Evolutionary conservation across 2,113 vertebrate species (phyloP).

Genomic region (Urocitellus parryii): DNA sequence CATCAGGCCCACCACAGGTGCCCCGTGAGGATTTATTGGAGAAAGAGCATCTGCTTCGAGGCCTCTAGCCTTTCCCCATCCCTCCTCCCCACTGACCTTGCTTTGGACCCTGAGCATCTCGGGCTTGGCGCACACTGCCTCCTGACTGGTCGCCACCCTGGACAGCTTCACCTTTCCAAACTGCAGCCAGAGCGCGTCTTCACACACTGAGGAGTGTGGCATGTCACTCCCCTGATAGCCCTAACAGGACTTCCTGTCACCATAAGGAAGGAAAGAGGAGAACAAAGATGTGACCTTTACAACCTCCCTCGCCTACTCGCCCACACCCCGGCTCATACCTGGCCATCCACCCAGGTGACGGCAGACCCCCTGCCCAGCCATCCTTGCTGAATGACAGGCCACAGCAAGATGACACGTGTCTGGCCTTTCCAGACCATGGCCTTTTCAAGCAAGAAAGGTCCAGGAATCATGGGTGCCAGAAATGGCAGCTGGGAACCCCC

Average conservation of each 20-base stretch:
- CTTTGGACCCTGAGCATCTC: background rate
- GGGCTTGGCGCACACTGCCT: background rate
- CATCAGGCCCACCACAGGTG: fast-evolving
- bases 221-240: fast-evolving
- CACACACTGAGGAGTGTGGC: background rate
- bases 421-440: background rate
- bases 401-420: background rate
- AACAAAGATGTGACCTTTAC: background rate
- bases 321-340: background rate
- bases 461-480: background rate
- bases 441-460: background rate
- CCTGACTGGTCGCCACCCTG: background rate
- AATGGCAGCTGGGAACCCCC: fast-evolving
- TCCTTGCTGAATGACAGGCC: too few relatives aligned
- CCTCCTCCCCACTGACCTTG: background rate
- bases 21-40: too few relatives aligned
- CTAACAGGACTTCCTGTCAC: background rate
- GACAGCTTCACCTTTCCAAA: background rate
- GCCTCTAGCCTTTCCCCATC: background rate
- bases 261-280: background rate
- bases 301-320: background rate
- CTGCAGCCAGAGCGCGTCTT: too few relatives aligned
- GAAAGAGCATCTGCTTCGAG: background rate
- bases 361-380: background rate
- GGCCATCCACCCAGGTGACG: fast-evolving